Conservation (phyloP, 2,888 invertebrate genomes). For the Nycteola revayana region DNA sequence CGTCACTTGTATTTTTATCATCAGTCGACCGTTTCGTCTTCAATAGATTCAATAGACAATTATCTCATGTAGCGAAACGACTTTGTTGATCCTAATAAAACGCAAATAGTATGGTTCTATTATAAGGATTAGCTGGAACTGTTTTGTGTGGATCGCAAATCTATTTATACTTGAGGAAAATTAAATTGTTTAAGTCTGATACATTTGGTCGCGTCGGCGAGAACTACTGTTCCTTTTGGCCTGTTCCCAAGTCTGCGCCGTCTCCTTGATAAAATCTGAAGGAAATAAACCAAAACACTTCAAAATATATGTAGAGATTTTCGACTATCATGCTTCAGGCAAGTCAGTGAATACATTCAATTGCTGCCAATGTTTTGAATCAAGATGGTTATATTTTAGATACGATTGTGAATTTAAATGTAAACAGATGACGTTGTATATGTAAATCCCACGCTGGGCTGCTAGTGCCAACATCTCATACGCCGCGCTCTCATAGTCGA, state of each 20-base stretch:
- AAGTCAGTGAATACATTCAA: constrained; percentile 24
- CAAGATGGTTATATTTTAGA: constrained; percentile 31
- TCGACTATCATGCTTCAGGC: constrained; percentile 14
- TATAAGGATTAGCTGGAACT: constrained; percentile 9
- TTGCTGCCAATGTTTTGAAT: constrained; percentile 39
- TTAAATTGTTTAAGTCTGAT: constrained; percentile 28
- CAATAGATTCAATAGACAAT: constrained; percentile 27
- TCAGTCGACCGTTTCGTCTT: constrained; percentile 15
- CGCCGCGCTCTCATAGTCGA: constrained; percentile 52
- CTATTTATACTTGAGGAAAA: constrained; percentile 39
- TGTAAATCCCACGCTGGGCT: constrained; percentile 50
- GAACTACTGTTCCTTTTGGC: constrained; percentile 56
- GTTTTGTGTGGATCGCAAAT: constrained; percentile 21
- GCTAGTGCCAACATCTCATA: constrained; percentile 66
- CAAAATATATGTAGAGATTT: constrained; percentile 40
- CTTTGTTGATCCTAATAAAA: constrained; percentile 15
- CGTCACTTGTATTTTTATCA: constrained; percentile 30
- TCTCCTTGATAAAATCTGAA: constrained; percentile 51
- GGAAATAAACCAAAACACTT: constrained; percentile 42
- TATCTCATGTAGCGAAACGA: constrained; percentile 23
- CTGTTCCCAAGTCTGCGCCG: constrained; percentile 50
- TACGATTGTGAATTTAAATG: constrained; percentile 37
- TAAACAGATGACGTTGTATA: constrained; percentile 48
- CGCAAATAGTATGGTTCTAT: constrained; percentile 15
- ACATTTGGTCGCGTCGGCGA: constrained; percentile 29